Conservation (phyloP, 2,113 vertebrate genomes). For the Corythoichthys intestinalis region DNA sequence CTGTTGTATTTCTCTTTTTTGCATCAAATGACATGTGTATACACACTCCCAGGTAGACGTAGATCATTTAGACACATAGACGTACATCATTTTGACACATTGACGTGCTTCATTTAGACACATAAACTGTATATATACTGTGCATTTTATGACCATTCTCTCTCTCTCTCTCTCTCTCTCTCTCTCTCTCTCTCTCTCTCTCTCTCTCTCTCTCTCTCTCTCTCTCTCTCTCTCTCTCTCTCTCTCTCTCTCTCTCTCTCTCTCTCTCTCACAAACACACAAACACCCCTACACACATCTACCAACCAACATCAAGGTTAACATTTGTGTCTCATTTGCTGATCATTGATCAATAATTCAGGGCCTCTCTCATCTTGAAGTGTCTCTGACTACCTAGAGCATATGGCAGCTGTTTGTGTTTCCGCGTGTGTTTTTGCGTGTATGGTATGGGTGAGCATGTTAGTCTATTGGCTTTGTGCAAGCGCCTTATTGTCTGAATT, state of each 20-base stretch:
- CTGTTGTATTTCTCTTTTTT: conserved; percentile 56
- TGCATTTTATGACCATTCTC: background rate
- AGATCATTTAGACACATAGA: conserved; percentile 3
- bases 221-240: no score
- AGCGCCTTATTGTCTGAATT: conserved; percentile 31
- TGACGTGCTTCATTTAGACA: conserved; percentile 6
- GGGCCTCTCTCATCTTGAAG: conserved; percentile 82
- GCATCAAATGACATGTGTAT: conserved; percentile 37
- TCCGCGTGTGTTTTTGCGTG: no score
- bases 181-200: no score
- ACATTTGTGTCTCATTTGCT: conserved; percentile 98
- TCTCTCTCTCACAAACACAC: background rate
- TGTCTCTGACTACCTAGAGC: conserved; percentile 84
- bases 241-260: background rate
- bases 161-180: no score
- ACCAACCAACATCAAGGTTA: conserved; percentile 86
- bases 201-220: no score
- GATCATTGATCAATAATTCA: conserved; percentile 99
- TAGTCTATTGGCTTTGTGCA: conserved; percentile 10
- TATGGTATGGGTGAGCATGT: background rate
- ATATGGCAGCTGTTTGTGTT: conserved; percentile 76
- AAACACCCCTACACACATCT: conserved; percentile 23
- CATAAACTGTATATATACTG: background rate
- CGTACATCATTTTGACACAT: background rate
- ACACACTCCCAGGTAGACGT: conserved; percentile 4